Evolutionary conservation across 2,113 vertebrate species (phyloP).

Genomic region (Ictalurus furcatus): DNA sequence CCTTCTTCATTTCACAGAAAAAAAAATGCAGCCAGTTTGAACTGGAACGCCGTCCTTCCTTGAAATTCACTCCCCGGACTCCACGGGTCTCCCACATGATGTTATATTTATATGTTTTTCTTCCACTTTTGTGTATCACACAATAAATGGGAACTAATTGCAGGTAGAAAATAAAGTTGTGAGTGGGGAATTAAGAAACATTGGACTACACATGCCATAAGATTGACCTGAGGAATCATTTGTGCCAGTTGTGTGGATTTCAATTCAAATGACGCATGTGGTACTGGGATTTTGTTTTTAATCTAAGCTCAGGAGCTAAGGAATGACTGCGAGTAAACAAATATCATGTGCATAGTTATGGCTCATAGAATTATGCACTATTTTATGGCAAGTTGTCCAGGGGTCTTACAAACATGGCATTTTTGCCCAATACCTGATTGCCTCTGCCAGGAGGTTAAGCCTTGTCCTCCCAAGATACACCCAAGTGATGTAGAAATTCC

Average conservation of each 20-base stretch:
- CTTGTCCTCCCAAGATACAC: background rate
- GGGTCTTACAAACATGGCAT: background rate
- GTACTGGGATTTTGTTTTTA: background rate
- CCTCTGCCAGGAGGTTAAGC: background rate
- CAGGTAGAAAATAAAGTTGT: background rate
- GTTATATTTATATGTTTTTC: too few relatives aligned
- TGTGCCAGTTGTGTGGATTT: background rate
- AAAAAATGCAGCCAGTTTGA: too few relatives aligned
- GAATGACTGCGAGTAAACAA: background rate
- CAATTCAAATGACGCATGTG: background rate
- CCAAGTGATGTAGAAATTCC: background rate
- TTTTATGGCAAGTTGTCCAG: background rate
- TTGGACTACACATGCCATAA: background rate
- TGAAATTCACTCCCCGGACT: too few relatives aligned
- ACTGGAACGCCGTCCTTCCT: too few relatives aligned
- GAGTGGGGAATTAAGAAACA: background rate
- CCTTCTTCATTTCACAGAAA: too few relatives aligned
- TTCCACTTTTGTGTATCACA: too few relatives aligned
- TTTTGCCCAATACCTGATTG: background rate
- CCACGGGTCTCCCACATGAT: too few relatives aligned
- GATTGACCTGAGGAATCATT: background rate
- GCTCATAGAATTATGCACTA: background rate
- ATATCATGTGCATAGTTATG: background rate
- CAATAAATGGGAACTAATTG: background rate
- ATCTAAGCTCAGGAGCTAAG: background rate